phyloP scores from a whole-genome alignment of 23 tunicate genomes.

The Styela clava region DNA sequence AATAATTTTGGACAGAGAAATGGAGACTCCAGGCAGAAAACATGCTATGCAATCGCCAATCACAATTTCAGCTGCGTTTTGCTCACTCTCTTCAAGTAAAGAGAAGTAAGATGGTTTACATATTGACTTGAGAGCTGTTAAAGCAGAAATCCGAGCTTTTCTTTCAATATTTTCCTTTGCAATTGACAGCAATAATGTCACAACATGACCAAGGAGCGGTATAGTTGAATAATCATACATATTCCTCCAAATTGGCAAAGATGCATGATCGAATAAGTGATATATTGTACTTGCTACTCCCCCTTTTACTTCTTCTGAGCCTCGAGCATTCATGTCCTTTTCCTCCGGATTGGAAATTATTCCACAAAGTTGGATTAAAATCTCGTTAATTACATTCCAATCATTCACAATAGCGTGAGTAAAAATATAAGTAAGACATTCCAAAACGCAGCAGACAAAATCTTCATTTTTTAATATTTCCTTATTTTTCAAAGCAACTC shows the following conservation, averaged over 20 bases:
- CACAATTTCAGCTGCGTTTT: neutral
- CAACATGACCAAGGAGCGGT: conserved; percentile 56
- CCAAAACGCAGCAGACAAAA: conserved; percentile 4
- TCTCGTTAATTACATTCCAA: conserved; percentile 46
- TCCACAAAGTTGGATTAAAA: conserved; percentile 13
- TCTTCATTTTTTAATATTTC: conserved; percentile 28
- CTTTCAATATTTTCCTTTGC: conserved; percentile 20
- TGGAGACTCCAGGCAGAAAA: conserved; percentile 57
- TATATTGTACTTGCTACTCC: conserved; percentile 22
- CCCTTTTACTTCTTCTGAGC: conserved; percentile 56
- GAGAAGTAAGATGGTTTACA: conserved; percentile 18
- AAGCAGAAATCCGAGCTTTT: conserved; percentile 27
- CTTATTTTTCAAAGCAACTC: conserved; percentile 28
- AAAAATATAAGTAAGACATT: conserved; percentile 33
- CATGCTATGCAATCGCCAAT: conserved; percentile 55
- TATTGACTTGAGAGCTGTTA: conserved; percentile 24
- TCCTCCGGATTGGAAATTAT: conserved; percentile 12
- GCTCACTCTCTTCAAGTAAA: conserved; percentile 9
- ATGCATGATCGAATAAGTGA: conserved; percentile 16
- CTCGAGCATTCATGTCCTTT: conserved; percentile 14
- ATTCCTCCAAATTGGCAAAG: neutral
- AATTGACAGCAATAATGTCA: conserved; percentile 41
- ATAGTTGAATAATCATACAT: conserved; percentile 28
- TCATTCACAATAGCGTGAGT: conserved; percentile 14
- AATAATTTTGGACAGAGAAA: conserved; percentile 31